These are phyloP conservation scores for Ahaetulla prasina DNA, from an alignment of 2,113 vertebrate species.

Conservation along the genomic window DNA sequence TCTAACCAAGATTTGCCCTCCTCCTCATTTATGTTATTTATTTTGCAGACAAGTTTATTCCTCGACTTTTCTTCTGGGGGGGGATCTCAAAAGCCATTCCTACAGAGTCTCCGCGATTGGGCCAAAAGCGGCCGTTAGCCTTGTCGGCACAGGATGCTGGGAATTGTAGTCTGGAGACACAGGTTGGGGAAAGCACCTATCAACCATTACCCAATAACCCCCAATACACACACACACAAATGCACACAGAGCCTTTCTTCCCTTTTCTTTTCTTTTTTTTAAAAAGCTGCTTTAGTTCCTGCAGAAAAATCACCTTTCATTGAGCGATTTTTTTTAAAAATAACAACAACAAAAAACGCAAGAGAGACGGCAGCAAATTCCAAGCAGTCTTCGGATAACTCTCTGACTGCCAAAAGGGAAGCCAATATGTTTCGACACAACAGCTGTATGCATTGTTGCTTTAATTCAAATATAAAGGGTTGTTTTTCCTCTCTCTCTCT, in stretches of 20 bases:
- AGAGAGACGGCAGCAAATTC: conserved; percentile 19
- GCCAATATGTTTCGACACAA: conserved; percentile 44
- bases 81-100: background rate
- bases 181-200: background rate
- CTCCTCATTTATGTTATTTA: background rate
- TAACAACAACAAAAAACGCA: background rate
- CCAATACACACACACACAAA: background rate
- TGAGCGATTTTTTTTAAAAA: conserved; percentile 15
- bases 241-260: background rate
- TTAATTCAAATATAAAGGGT: conserved; percentile 67
- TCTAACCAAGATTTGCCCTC: conserved; percentile 28
- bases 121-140: background rate
- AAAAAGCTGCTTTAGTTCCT: background rate
- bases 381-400: conserved; percentile 41
- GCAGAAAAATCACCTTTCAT: conserved; percentile 22
- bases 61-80: background rate
- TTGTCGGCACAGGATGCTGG: background rate
- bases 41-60: background rate
- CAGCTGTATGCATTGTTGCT: conserved; percentile 60
- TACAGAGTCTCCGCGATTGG: background rate
- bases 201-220: background rate
- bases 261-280: background rate
- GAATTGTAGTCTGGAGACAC: background rate
- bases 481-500: conserved; percentile 24
- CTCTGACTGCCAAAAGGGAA: conserved; percentile 21